Evolutionary conservation across 1,140 invertebrate species (phyloP), one percentile per base, ranked within the genome.

Genomic region (Lordiphosa clarofinis): DNA sequence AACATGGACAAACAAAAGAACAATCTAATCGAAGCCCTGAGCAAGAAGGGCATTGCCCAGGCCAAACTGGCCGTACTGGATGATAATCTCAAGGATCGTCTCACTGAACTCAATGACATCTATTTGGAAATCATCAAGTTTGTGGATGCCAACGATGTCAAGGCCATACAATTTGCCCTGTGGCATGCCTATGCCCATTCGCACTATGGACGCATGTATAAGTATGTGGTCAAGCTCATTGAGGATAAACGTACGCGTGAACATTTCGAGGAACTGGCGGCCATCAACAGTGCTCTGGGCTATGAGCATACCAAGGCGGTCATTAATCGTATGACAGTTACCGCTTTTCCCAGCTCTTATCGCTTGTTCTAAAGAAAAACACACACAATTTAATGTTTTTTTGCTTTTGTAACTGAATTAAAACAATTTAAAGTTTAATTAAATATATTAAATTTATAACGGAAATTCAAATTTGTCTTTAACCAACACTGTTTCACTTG

Each of bases 1-100:
- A 91, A 92, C 61, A 96, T 96, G 92, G 96, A 98, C 35, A 95
- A 95, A 74, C 93, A 95, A 75, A 95, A 94, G 82, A 92, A 89
- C 40, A 92, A 92, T 56, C 89, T 96, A 33, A 89, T 97, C 33
- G 96, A 98, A 65, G 93, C 95, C 11, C 88, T 96, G 12, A 91
- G 92, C 35, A 93, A 93, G 56, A 94, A 93, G 89, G 96, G 94
- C 38, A 92, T 92, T 72, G 94, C 94, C 39, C 74, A 95, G 35
- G 93, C 92, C 64, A 92, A 94, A 55, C 84, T 95, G 38, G 91
- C 91, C 46, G 74, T 92, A 4, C 70, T 90, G 42, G 87, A 89
- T 69, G 90, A 84, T 40, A 86, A 58, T 57, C 52, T 78, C 81
- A 90, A 72, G 76, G 90, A 89, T 57, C 89, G 86, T 10, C 65